Conservation (phyloP, 2,797 vertebrate species). For the Tragelaphus eurycerus region DNA sequence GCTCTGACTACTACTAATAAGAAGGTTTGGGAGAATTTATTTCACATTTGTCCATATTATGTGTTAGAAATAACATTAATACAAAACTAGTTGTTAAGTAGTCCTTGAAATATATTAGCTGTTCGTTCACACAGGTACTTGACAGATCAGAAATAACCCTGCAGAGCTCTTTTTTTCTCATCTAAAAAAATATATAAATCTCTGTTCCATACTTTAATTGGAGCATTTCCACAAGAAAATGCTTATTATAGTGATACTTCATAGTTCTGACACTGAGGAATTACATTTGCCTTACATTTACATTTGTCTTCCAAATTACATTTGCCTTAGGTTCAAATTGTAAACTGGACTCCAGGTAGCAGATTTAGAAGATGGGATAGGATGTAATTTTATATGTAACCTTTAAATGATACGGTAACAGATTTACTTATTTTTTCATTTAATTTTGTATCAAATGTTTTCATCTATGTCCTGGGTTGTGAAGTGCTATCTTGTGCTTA, state of each 20-base stretch:
- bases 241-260: neutral
- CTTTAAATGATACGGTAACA: neutral
- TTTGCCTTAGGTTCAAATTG: neutral
- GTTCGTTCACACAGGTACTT: neutral
- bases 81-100: neutral
- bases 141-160: neutral
- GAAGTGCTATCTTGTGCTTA: neutral
- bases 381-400: neutral
- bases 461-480: neutral
- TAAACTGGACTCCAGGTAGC: neutral
- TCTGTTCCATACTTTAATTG: neutral
- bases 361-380: neutral
- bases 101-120: neutral
- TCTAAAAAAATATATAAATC: neutral
- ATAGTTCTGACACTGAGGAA: neutral
- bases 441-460: neutral
- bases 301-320: neutral
- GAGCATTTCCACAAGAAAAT: neutral
- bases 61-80: neutral
- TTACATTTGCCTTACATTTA: neutral
- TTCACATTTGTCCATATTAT: neutral
- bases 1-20: slow-evolving; percentile 85
- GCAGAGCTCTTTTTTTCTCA: neutral
- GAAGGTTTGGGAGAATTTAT: slow-evolving; percentile 54
- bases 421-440: neutral